phyloP scores from a whole-genome alignment of 2,113 vertebrate species.

The western clawed frog (Xenopus tropicalis) region UCB_Xtro_10.0 CM004448.2:51147501-51148000 shows the following conservation, averaged over 20 bases:
- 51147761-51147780: slow-evolving; percentile 37
- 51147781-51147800: slow-evolving; percentile 7
- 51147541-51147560: slow-evolving; percentile 73
- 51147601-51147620: slow-evolving; percentile 23
- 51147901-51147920: too few relatives aligned
- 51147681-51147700: neutral
- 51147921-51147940: too few relatives aligned
- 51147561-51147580: slow-evolving; percentile 73
- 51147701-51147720: slow-evolving; percentile 3
- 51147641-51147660: neutral
- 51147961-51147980: too few relatives aligned
- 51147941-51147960: too few relatives aligned
- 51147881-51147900: too few relatives aligned
- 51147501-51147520: slow-evolving; percentile 69
- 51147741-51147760: slow-evolving; percentile 25
- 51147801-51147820: slow-evolving; percentile 22
- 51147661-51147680: neutral
- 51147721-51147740: neutral
- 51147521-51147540: slow-evolving; percentile 69
- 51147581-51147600: neutral
- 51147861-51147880: too few relatives aligned
- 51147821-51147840: slow-evolving; percentile 37
- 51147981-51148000: too few relatives aligned
- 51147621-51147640: slow-evolving; percentile 21
- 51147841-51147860: too few relatives aligned